Evolutionary conservation across 2,888 invertebrate genomes (phyloP), one percentile per base, ranked within the genome.

Genomic region (Heliconius erato): DNA sequence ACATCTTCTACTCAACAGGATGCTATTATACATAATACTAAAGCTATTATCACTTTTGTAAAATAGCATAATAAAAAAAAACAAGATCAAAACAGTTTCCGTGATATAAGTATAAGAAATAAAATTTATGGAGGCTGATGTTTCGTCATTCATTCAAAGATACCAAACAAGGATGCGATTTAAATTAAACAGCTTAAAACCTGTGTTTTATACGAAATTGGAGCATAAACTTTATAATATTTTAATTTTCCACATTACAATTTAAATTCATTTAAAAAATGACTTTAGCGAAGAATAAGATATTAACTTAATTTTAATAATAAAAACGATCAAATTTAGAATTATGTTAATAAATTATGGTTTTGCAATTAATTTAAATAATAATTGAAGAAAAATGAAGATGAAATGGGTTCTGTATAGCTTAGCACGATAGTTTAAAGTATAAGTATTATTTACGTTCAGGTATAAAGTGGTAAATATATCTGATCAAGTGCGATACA

Each of bases 61-160:
- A 72, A 80, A 80, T 65, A 74, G 63, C 72, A 80, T 28, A 23
- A 71, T 40, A 74, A 80, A 67, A 80, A 74, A 69, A 77, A 80
- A 68, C 79, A 79, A 81, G 72, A 80, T 71, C 76, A 77, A 80
- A 78, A 74, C 81, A 78, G 65, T 86, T 85, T 87, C 85, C 86
- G 85, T 83, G 82, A 83, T 80, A 79, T 68, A 80, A 84, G 78
- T 71, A 80, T 69, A 79, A 78, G 35, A 77, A 81, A 59, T 49
- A 44, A 85, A 85, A 85, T 85, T 85, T 84, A 86, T 86, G 84
- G 78, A 81, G 71, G 82, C 76, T 77, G 81, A 78, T 79, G 76
- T 82, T 77, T 68, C 32, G 68, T 83, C 79, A 85, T 86, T 84
- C 79, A 71, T 83, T 84, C 76, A 85, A 84, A 82, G 71, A 84